Evolutionary conservation across 2,888 invertebrate species (phyloP).

Genomic region (Zaprionus bogoriensis): DNA sequence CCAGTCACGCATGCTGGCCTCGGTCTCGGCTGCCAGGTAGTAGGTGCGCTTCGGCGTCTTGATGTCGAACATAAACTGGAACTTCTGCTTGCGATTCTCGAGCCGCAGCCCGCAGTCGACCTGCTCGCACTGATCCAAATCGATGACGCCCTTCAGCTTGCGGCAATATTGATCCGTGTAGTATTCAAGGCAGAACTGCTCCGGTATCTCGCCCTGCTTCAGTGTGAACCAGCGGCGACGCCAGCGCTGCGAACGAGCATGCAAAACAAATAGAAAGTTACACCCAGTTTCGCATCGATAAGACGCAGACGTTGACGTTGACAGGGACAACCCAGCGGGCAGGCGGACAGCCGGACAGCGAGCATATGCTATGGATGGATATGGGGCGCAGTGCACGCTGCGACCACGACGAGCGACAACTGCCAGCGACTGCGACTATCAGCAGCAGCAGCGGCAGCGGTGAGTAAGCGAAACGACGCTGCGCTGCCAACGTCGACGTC

Average conservation of each 20-base stretch:
- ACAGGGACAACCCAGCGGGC: background rate
- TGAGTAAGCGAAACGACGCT: slow-evolving; percentile 51
- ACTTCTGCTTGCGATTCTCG: slow-evolving; percentile 91
- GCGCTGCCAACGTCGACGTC: slow-evolving; percentile 13
- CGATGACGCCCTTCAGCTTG: slow-evolving; percentile 93
- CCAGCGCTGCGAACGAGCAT: slow-evolving; percentile 89
- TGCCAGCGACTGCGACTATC: slow-evolving; percentile 23
- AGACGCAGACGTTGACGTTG: slow-evolving; percentile 4
- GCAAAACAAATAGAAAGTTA: slow-evolving; percentile 22
- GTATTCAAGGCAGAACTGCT: slow-evolving; percentile 96
- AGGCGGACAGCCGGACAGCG: slow-evolving; percentile 1
- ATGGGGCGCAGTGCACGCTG: slow-evolving; percentile 11
- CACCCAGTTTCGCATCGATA: slow-evolving; percentile 26
- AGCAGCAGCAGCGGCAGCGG: slow-evolving; percentile 18
- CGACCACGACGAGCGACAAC: background rate
- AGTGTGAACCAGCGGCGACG: slow-evolving; percentile 96
- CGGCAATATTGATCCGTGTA: slow-evolving; percentile 94
- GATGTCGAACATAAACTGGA: slow-evolving; percentile 93
- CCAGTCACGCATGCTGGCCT: slow-evolving; percentile 97
- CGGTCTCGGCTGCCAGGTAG: slow-evolving; percentile 95
- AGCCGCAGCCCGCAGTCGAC: slow-evolving; percentile 94
- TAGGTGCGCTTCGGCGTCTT: slow-evolving; percentile 94
- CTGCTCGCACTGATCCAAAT: slow-evolving; percentile 97
- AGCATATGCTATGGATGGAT: slow-evolving; percentile 30
- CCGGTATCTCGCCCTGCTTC: slow-evolving; percentile 95